A percentile compares a stretch with the other conserved stretches of the same genome.
Conservation (phyloP, 53 echinoderm and acorn worm species). For the Stichopus horrens region DNA sequence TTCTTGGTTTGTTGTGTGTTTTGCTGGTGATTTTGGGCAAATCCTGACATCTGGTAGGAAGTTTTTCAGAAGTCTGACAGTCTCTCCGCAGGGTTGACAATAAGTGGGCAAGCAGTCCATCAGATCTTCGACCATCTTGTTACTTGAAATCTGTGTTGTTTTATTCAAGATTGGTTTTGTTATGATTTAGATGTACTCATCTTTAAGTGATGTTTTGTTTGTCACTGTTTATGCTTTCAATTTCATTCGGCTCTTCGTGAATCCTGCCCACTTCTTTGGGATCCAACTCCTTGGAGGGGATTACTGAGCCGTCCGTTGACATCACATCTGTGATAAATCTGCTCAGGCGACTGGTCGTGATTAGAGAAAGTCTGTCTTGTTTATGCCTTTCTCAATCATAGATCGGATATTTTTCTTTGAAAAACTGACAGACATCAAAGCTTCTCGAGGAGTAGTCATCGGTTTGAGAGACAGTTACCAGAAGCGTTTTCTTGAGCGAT, state of each 20-base stretch:
- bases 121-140: no score
- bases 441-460: background rate
- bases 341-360: background rate
- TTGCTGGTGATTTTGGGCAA: no score
- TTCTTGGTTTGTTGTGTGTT: no score
- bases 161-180: no score
- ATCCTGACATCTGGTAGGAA: no score
- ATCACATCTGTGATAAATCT: background rate
- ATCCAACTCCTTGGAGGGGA: background rate
- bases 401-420: background rate
- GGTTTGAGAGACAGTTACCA: background rate
- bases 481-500: background rate
- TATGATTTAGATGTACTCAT: no score
- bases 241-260: background rate
- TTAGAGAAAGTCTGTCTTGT: background rate
- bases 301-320: background rate
- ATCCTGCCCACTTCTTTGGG: background rate
- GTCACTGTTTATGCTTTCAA: background rate
- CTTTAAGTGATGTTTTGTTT: no score
- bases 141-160: no score
- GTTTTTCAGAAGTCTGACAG: no score
- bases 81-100: no score
- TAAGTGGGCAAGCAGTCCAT: no score
- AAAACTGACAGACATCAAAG: background rate
- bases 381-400: background rate